Evolutionary conservation across 2,888 invertebrate species (phyloP).

Genomic region (Macroteleia sp.): DNA sequence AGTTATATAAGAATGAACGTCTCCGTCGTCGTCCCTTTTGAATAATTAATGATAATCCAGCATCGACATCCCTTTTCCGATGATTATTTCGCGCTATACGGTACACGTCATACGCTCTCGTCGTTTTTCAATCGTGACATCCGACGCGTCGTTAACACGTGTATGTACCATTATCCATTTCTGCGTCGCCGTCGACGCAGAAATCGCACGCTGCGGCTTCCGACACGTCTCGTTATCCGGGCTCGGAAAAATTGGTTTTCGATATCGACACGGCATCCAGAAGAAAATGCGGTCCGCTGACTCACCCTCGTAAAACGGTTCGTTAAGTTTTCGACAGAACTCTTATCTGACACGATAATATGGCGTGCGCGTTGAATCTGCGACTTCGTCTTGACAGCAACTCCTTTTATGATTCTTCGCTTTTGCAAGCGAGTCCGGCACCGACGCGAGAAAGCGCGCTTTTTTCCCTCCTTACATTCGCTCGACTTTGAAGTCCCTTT

Average conservation of each 20-base stretch:
- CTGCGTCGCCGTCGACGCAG: conserved; percentile 25
- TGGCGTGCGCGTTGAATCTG: conserved; percentile 47
- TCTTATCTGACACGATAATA: conserved; percentile 61
- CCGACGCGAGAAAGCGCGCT: conserved; percentile 8
- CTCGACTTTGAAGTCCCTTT: conserved; percentile 21
- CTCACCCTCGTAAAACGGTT: conserved; percentile 62
- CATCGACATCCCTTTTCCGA: background rate
- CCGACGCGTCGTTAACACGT: conserved; percentile 53
- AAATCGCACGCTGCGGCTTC: conserved; percentile 48
- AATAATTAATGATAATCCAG: conserved; percentile 29
- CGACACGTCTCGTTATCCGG: conserved; percentile 54
- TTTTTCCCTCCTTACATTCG: conserved; percentile 7
- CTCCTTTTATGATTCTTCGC: conserved; percentile 48
- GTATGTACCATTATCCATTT: conserved; percentile 51
- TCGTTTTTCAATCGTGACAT: conserved; percentile 50
- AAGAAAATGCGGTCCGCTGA: conserved; percentile 53
- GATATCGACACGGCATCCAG: conserved; percentile 49
- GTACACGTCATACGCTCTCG: conserved; percentile 15
- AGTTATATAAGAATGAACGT: no score
- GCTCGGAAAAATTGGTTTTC: conserved; percentile 57
- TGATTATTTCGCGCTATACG: conserved; percentile 31
- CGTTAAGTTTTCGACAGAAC: conserved; percentile 61
- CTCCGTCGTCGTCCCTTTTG: no score
- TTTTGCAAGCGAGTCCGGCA: conserved; percentile 17
- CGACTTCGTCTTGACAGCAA: conserved; percentile 49